Conservation (phyloP, 2,888 invertebrate genomes). For the Lasioglossum malachurum region DNA sequence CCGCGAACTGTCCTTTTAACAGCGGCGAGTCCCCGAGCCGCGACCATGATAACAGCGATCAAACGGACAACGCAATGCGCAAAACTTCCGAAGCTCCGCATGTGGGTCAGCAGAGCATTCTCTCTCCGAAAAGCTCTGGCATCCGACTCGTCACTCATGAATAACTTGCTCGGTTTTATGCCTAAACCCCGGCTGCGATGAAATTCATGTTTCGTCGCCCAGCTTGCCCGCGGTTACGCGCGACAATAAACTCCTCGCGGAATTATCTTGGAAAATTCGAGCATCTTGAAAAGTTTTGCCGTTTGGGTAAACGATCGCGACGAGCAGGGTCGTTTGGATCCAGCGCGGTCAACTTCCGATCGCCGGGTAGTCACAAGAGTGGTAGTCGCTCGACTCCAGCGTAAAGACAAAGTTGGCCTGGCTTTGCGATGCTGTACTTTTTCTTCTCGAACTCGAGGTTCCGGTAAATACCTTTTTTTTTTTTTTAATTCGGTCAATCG, state of each 20-base stretch:
- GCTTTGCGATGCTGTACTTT: background rate
- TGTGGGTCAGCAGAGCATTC: background rate
- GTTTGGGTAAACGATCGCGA: background rate
- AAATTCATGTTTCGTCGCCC: background rate
- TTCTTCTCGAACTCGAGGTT: background rate
- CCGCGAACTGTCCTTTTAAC: background rate
- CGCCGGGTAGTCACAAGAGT: background rate
- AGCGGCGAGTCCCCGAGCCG: background rate
- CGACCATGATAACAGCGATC: background rate
- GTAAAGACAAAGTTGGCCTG: background rate
- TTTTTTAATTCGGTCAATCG: background rate
- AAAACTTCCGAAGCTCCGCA: background rate
- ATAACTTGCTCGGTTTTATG: slow-evolving; percentile 11
- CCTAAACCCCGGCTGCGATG: background rate
- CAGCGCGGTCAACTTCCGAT: slow-evolving; percentile 9
- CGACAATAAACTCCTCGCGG: background rate
- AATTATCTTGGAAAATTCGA: slow-evolving; percentile 3
- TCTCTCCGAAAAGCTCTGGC: background rate
- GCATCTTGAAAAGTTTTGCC: slow-evolving; percentile 3
- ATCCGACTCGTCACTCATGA: background rate
- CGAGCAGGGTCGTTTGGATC: background rate
- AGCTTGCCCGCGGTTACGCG: background rate
- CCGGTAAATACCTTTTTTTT: background rate
- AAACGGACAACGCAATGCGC: background rate
- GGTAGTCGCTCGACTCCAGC: slow-evolving; percentile 1